Conservation (phyloP, 2,113 vertebrate species). For the Megaptera novaeangliae region DNA sequence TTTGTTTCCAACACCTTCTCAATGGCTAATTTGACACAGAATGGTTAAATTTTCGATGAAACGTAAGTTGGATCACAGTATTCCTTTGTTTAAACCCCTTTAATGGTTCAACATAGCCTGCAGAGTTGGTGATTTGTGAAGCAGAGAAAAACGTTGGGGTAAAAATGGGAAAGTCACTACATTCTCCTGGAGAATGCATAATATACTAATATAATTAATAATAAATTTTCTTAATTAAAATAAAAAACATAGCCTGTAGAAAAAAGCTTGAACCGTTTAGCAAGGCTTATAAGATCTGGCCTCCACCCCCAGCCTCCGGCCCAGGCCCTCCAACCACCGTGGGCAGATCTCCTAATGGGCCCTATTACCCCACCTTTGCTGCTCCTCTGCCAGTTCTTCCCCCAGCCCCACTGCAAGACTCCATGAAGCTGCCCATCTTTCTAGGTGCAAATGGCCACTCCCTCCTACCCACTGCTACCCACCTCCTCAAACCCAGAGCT, state of each 20-base stretch:
- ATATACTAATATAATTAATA: neutral
- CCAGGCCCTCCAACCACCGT: neutral
- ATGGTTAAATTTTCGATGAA: neutral
- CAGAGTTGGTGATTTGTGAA: neutral
- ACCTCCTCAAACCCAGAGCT: neutral
- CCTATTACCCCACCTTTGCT: neutral
- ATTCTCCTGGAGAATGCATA: neutral
- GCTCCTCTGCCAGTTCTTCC: neutral
- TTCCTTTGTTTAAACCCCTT: constrained; percentile 28
- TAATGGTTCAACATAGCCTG: neutral
- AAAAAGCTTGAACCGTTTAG: neutral
- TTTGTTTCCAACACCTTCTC: constrained; percentile 16
- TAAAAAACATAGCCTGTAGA: neutral
- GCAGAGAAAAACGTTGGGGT: neutral
- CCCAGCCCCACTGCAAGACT: neutral
- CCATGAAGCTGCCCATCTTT: neutral
- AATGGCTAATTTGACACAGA: constrained; percentile 28
- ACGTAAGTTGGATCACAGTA: neutral
- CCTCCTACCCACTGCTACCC: neutral
- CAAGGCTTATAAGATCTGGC: neutral
- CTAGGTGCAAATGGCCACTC: neutral
- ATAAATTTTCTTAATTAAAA: neutral
- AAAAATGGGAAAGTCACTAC: neutral
- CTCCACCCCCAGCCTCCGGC: neutral
- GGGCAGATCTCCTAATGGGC: neutral